Evolutionary conservation across 2,888 invertebrate species (phyloP), one percentile per base, ranked within the genome.

Genomic region (Yponomeuta malinellus): DNA sequence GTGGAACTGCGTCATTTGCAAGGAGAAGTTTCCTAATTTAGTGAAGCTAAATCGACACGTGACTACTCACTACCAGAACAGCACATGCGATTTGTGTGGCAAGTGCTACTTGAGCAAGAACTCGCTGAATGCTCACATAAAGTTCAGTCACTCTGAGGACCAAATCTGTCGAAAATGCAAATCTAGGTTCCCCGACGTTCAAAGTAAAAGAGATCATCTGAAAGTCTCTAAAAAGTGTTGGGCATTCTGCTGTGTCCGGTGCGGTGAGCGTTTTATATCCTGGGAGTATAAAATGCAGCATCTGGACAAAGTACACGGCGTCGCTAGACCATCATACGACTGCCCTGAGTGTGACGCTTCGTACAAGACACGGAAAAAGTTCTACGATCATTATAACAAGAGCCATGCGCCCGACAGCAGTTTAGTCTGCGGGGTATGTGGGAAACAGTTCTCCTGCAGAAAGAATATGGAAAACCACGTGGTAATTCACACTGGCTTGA

Each of bases 51-150:
- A 84, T 69, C 79, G 89, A 2, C 91, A 92, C 70, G 90, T 88
- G 1, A 83, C 87, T 0, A 74, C 84, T 0, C 91, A 92, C 75
- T 91, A 85, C 66, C 79, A 80, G 37, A 84, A 83, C 37, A 87
- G 79, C 69, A 88, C 89, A 0, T 92, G 91, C 70, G 90, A 90
- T 68, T 75, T 83, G 0, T 92, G 91, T 71, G 91, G 88, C 2
- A 81, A 85, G 15, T 80, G 82, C 43, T 91, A 90, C 72, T 74
- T 86, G 31, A 82, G 84, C 0, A 80, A 78, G 1, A 89, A 88
- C 68, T 85, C 86, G 0, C 76, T 91, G 48, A 87, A 81, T 48
- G 87, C 89, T 72, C 91, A 91, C 70, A 81, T 87, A 2, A 81
- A 79, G 67, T 85, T 84, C 72, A 80, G 74, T 6, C 91, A 91